Conservation (phyloP, 2,888 invertebrate species). For the Stenoptilia bipunctidactyla region DNA sequence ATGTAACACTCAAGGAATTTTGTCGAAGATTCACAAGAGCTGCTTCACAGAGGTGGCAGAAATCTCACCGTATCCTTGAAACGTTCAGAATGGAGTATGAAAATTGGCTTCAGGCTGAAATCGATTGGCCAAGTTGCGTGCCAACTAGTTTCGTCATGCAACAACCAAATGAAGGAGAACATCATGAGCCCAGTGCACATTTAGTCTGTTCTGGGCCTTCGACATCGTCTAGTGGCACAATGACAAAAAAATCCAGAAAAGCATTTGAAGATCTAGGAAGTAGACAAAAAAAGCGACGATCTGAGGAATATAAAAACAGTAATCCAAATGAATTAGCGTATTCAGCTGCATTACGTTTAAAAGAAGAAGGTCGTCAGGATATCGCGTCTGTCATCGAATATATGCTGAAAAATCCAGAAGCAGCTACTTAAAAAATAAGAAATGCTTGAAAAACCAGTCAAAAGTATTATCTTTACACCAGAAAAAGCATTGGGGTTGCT, state of each 20-base stretch:
- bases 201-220: neutral
- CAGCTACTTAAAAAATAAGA: neutral
- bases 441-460: slow-evolving; percentile 7
- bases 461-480: slow-evolving; percentile 11
- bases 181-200: slow-evolving; percentile 1
- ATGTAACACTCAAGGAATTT: slow-evolving; percentile 4
- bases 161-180: slow-evolving; percentile 1
- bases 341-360: slow-evolving; percentile 4
- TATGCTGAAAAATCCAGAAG: slow-evolving; percentile 6
- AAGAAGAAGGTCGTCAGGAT: slow-evolving; percentile 4
- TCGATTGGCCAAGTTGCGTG: slow-evolving; percentile 4
- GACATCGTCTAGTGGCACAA: slow-evolving; percentile 4
- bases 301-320: slow-evolving; percentile 1
- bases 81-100: slow-evolving; percentile 2
- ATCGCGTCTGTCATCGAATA: slow-evolving; percentile 7
- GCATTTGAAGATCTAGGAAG: slow-evolving; percentile 3
- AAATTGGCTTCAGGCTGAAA: slow-evolving; percentile 1
- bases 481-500: slow-evolving; percentile 13
- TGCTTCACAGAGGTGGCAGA: slow-evolving; percentile 1
- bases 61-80: neutral
- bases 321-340: slow-evolving; percentile 2
- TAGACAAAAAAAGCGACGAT: slow-evolving; percentile 1
- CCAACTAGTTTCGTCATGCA: slow-evolving; percentile 1
- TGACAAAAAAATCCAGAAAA: slow-evolving; percentile 2
- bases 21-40: slow-evolving; percentile 5